These are phyloP conservation scores for Parambassis ranga DNA, from an alignment of 2,797 vertebrate species.

Conservation along the genomic window DNA sequence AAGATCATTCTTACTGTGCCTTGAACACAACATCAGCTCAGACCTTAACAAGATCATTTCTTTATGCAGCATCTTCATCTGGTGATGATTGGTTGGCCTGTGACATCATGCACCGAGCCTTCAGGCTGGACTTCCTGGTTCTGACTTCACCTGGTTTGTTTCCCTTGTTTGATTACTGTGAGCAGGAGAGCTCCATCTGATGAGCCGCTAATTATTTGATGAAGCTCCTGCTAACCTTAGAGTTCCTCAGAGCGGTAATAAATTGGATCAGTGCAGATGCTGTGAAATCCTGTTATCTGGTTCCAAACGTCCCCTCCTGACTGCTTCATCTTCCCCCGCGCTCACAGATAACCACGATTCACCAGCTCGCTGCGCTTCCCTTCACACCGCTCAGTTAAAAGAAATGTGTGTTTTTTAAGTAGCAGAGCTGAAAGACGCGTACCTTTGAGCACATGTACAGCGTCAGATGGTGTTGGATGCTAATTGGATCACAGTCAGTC, in stretches of 20 bases:
- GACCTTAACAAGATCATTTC: too few relatives aligned
- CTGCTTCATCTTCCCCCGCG: constrained; percentile 20
- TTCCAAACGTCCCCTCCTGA: constrained; percentile 52
- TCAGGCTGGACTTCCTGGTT: not conserved
- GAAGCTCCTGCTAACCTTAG: constrained; percentile 42
- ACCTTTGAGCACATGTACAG: constrained; percentile 1
- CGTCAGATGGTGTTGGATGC: constrained; percentile 55
- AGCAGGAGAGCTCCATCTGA: not conserved
- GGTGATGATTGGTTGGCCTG: too few relatives aligned
- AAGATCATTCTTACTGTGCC: too few relatives aligned
- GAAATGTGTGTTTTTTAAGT: not conserved
- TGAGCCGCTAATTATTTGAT: constrained; percentile 53
- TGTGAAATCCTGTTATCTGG: constrained; percentile 67
- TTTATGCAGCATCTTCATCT: too few relatives aligned
- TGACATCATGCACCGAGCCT: not conserved
- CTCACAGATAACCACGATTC: constrained; percentile 28
- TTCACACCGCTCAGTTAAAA: too few relatives aligned
- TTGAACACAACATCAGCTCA: too few relatives aligned
- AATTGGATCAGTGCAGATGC: constrained; percentile 58
- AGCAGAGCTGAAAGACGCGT: not conserved
- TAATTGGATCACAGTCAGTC: constrained; percentile 70
- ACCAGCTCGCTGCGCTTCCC: too few relatives aligned
- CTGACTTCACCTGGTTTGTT: not conserved
- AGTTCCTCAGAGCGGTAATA: constrained; percentile 44
- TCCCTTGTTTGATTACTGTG: not conserved